These are phyloP conservation scores for Tetraneura akinire DNA, from an alignment of 1,140 invertebrate species.

Conservation along the genomic window DNA sequence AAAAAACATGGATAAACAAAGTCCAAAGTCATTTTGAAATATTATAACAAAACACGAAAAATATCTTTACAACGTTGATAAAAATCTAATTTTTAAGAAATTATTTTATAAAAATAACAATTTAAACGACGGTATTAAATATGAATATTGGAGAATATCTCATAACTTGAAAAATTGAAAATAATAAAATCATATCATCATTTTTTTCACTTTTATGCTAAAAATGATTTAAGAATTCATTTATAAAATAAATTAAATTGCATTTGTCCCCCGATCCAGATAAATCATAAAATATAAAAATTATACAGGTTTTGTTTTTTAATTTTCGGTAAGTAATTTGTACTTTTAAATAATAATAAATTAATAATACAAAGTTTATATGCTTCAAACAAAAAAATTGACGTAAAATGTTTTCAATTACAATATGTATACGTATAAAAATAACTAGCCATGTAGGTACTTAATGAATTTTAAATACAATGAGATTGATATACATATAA, in stretches of 20 bases:
- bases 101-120: too few species aligned
- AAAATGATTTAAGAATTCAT: background rate
- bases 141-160: background rate
- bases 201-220: background rate
- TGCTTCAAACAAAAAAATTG: too few species aligned
- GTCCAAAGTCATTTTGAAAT: too few species aligned
- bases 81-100: background rate
- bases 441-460: too few species aligned
- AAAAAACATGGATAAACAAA: too few species aligned
- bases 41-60: too few species aligned
- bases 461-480: too few species aligned
- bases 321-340: background rate
- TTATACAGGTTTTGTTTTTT: slow-evolving; percentile 2
- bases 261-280: background rate
- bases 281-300: slow-evolving; percentile 5
- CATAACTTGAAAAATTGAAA: too few species aligned
- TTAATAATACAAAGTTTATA: too few species aligned
- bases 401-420: too few species aligned
- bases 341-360: background rate
- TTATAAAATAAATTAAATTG: background rate
- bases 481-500: too few species aligned
- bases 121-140: background rate
- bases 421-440: too few species aligned
- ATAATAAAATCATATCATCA: background rate
- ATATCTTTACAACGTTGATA: background rate